These are phyloP conservation scores for Eupsilia transversa DNA, from an alignment of 2,888 invertebrate genomes.

Conservation along the genomic window DNA sequence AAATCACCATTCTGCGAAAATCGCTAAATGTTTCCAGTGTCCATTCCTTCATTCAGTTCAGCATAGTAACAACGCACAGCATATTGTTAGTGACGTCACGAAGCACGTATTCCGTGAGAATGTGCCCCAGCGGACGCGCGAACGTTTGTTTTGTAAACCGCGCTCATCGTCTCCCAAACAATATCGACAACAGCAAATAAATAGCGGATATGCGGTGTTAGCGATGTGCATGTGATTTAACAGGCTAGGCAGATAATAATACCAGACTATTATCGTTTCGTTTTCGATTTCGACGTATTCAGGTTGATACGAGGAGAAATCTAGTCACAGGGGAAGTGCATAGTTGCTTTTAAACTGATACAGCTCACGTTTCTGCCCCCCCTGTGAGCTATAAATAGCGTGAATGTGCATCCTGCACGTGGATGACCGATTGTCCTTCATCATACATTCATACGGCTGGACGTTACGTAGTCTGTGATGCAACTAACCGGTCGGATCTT, in stretches of 20 bases:
- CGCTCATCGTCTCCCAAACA: slow-evolving; percentile 54
- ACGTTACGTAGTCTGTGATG: slow-evolving; percentile 34
- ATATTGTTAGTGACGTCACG: slow-evolving; percentile 53
- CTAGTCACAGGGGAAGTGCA: slow-evolving; percentile 23
- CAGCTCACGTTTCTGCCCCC: slow-evolving; percentile 33
- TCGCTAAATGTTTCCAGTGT: neutral
- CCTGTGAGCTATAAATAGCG: slow-evolving; percentile 43
- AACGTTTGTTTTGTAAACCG: slow-evolving; percentile 64
- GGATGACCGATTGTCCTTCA: slow-evolving; percentile 42
- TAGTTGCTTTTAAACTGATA: slow-evolving; percentile 23
- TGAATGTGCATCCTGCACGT: slow-evolving; percentile 58
- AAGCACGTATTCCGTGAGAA: slow-evolving; percentile 54
- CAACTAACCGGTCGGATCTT: neutral
- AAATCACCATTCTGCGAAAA: neutral
- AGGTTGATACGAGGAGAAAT: neutral
- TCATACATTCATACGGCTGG: slow-evolving; percentile 32
- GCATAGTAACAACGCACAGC: slow-evolving; percentile 46
- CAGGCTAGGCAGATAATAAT: neutral
- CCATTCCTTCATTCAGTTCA: neutral
- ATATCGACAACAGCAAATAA: slow-evolving; percentile 53
- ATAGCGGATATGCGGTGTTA: slow-evolving; percentile 56
- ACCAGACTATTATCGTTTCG: too few species aligned
- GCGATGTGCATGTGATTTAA: slow-evolving; percentile 18
- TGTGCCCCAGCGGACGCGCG: slow-evolving; percentile 61
- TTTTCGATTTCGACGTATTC: too few species aligned